Evolutionary conservation across 2,888 invertebrate species (phyloP), one percentile per base, ranked within the genome.

Genomic region (Hylaea fasciaria): DNA sequence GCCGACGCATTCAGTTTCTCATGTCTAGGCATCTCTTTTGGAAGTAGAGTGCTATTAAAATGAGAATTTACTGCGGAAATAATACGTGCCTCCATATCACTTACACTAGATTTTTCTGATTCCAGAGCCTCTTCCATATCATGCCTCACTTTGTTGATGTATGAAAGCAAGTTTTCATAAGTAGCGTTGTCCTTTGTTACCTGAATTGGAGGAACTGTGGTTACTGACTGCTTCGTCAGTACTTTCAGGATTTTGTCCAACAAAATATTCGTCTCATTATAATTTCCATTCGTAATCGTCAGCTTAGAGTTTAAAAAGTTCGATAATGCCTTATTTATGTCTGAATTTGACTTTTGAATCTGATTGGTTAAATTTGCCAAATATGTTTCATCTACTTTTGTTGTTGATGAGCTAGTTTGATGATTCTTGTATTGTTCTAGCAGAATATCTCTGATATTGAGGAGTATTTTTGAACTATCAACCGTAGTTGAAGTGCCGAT

Each of bases 121-220:
- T 66, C 51, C 57, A 78, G 67, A 3, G 69, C 51, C n/a, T 72
- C 64, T 57, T 77, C 72, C 11, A 77, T 59, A 45, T 76, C 71
- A 55, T 74, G 70, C 62, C 64, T 77, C 0, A 77, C 50, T 59
- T 72, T 73, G 50, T 71, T 67, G 29, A 81, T 69, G 35, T 77
- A 76, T 0, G 60, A 53, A 29, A 74, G 64, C 14, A 76, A 54
- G 62, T 77, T 71, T 22, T 62, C 61, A 4, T 65, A 66, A 0
- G 76, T 73, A 16, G 61, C 64, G 29, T 79, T 74, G 17, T 60
- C 57, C 46, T 64, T 69, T 2, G 59, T 52, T 14, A 68, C 44
- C 7, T 62, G 54, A 9, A 57, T 16, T 16, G 68, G 63, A 17
- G 65, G 55, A 59, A 62, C 32, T 62, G 22, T 52, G 7, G 56